These are phyloP conservation scores for Oostethus manadensis DNA, from an alignment of 2,113 vertebrate genomes.

Conservation along the genomic window DNA sequence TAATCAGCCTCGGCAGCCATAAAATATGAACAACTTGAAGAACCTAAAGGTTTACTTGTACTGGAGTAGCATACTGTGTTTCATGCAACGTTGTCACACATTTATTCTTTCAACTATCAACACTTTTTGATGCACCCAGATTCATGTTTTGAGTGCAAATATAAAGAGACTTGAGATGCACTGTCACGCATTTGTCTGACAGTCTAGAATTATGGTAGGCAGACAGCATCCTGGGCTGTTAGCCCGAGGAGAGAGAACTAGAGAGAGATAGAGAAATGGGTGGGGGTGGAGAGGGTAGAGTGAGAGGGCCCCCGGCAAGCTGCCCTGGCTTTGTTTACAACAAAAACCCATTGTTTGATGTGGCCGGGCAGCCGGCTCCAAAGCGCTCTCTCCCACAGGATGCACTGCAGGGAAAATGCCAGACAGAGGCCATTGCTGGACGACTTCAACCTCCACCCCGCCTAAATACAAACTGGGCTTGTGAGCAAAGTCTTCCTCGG, in stretches of 20 bases:
- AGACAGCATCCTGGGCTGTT: slow-evolving; percentile 51
- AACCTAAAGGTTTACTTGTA: slow-evolving; percentile 26
- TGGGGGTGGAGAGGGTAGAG: slow-evolving; percentile 3
- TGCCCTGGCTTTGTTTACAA: slow-evolving; percentile 79
- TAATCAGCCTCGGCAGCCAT: background rate
- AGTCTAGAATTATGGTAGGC: slow-evolving; percentile 58
- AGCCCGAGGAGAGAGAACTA: slow-evolving; percentile 29
- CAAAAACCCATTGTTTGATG: slow-evolving; percentile 80
- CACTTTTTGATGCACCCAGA: slow-evolving; percentile 42
- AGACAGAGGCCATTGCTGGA: slow-evolving; percentile 69
- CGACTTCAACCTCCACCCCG: slow-evolving; percentile 46
- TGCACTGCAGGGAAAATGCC: slow-evolving; percentile 74
- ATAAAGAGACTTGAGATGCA: slow-evolving; percentile 47
- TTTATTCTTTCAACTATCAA: slow-evolving; percentile 44
- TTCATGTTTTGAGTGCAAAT: slow-evolving; percentile 55
- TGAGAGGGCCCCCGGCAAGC: slow-evolving; percentile 66
- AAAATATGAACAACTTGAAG: slow-evolving; percentile 15
- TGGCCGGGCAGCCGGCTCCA: slow-evolving; percentile 68
- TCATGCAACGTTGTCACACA: slow-evolving; percentile 32
- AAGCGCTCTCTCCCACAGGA: slow-evolving; percentile 75
- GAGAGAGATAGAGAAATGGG: slow-evolving; percentile 5
- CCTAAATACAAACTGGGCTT: slow-evolving; percentile 25
- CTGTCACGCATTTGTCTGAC: slow-evolving; percentile 61
- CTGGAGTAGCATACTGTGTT: slow-evolving; percentile 40
- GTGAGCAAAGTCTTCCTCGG: slow-evolving; percentile 43